Percentiles rank a stretch among this genome's conserved stretches.
Conservation (phyloP, 1,140 invertebrate genomes). For the Caerostris darwini region DNA sequence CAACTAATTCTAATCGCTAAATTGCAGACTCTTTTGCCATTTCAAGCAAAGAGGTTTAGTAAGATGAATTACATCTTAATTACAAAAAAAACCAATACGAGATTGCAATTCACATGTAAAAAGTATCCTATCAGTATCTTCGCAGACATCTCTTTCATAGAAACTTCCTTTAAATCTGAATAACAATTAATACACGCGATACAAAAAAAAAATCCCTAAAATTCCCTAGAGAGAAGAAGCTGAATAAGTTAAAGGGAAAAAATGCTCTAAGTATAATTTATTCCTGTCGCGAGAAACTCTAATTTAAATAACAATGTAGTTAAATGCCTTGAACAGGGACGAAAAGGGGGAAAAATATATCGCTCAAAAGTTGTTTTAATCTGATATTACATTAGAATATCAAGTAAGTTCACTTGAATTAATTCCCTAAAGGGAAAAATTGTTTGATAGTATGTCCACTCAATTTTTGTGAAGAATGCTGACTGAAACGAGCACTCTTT, state of each 20-base stretch:
- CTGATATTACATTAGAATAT: slow-evolving; percentile 25
- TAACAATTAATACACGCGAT: slow-evolving; percentile 36
- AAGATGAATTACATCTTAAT: neutral
- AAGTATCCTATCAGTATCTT: neutral
- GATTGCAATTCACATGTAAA: neutral
- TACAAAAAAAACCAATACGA: neutral
- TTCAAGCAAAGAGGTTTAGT: neutral
- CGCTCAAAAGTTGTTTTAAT: slow-evolving; percentile 53
- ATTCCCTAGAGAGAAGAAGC: neutral
- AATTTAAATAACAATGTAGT: slow-evolving; percentile 62
- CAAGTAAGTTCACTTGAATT: slow-evolving; percentile 25
- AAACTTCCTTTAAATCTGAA: neutral
- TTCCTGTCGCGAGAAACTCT: neutral
- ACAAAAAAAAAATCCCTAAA: neutral
- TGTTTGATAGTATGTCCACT: neutral
- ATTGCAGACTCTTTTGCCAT: neutral
- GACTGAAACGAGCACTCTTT: neutral
- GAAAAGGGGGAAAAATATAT: neutral
- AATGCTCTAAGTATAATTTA: slow-evolving; percentile 40
- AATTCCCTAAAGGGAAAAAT: neutral
- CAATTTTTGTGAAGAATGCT: neutral
- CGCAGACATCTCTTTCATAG: neutral
- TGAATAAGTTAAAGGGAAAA: slow-evolving; percentile 48
- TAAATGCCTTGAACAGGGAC: slow-evolving; percentile 4
- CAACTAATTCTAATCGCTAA: neutral